Evolutionary conservation across 2,888 invertebrate species (phyloP), one percentile per base, ranked within the genome.

Genomic region (Eucriotettix oculatus): DNA sequence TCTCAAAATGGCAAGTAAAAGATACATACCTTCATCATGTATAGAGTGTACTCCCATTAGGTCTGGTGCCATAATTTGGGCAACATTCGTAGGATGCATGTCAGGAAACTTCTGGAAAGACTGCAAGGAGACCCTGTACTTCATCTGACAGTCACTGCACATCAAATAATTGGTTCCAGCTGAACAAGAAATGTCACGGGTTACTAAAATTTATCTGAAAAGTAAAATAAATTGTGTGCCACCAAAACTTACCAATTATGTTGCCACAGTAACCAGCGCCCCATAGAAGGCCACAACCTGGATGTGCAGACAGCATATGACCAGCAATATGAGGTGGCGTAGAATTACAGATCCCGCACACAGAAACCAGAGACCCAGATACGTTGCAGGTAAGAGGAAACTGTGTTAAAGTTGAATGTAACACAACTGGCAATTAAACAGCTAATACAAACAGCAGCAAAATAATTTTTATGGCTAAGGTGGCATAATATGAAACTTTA

Each of bases 251-350:
- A 72, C 74, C 73, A 64, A 70, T 68, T 57, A 71, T 71, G 61
- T 76, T 75, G 17, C 80, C 79, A 66, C 81, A 80, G 58, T 71
- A 71, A 3, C 76, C 78, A 58, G 76, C 74, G 65, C 73, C 68
- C 72, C 75, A 71, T 61, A 73, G 67, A 9, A 75, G 68, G 48
- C 78, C 78, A 70, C 81, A 82, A 9, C 82, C 82, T 11, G 79
- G 78, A 69, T 81, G 81, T 14, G 73, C 69, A 0, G 72, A 69
- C 41, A 73, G 68, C 75, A 80, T 75, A 66, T 81, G 75, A 14
- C 69, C 69, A 69, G 67, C 71, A 59, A 79, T 70, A 66, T 74
- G 73, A 7, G 71, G 68, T 2, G 75, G 72, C 14, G 73, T 65
- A 54, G 73, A 71, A 41, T 72, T 72, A 68, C 79, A 80, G 56